Percentiles rank a stretch among this genome's conserved stretches.
Conservation (phyloP, 2,113 vertebrate genomes). For the Mormyrus iriodes region DNA sequence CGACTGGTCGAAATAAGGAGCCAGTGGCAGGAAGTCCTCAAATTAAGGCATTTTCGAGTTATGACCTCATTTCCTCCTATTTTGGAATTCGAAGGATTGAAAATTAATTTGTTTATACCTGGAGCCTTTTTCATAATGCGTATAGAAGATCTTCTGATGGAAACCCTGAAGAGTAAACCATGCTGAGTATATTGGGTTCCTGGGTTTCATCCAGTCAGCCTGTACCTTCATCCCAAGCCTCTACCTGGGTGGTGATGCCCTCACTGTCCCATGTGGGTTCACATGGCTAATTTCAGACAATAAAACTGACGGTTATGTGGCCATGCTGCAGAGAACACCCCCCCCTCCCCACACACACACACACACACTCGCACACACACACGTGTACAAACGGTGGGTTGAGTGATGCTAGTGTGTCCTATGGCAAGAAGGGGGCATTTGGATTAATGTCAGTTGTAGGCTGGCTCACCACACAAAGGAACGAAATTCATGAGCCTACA, state of each 20-base stretch:
- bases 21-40: not conserved
- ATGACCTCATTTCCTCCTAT: not conserved
- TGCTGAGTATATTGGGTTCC: not conserved
- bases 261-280: not conserved
- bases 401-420: not conserved
- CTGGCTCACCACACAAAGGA: constrained; percentile 47
- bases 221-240: not conserved
- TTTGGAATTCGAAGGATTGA: not conserved
- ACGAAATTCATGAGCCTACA: constrained; percentile 40
- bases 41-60: not conserved
- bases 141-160: not conserved
- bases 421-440: constrained; percentile 38
- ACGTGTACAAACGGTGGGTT: not conserved
- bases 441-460: constrained; percentile 48
- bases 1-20: not conserved
- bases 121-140: not conserved
- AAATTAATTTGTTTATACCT: no score
- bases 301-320: not conserved
- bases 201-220: not conserved
- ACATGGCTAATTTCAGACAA: not conserved
- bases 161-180: not conserved
- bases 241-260: not conserved
- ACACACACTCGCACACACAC: not conserved
- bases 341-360: no score
- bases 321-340: not conserved